Conservation (phyloP, 2,797 vertebrate genomes). For the Oreortyx pictus region DNA sequence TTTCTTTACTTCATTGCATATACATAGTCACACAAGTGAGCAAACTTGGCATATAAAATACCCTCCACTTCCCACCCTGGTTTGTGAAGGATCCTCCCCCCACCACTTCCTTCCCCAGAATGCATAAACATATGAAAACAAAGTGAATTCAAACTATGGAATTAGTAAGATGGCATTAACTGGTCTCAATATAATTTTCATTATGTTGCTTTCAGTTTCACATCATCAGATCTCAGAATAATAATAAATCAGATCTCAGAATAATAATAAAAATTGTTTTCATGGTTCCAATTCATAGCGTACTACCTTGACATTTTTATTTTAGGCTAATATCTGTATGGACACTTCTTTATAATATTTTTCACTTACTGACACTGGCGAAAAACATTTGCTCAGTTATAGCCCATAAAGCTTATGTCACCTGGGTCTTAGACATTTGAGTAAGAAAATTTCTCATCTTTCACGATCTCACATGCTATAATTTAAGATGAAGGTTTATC, state of each 20-base stretch:
- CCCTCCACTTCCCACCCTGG: not conserved
- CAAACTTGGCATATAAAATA: not conserved
- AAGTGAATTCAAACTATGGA: not conserved
- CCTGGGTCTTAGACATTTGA: not conserved
- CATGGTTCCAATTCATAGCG: not conserved
- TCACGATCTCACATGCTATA: not conserved
- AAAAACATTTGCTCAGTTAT: not conserved
- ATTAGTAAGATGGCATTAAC: not conserved
- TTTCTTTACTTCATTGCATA: not conserved
- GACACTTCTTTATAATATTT: not conserved
- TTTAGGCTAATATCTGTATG: not conserved
- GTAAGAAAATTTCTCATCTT: not conserved
- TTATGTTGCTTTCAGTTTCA: not conserved
- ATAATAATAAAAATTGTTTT: not conserved
- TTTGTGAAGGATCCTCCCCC: not conserved
- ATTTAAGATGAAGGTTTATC: not conserved
- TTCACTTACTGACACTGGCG: not conserved
- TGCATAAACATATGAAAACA: not conserved
- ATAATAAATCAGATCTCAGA: not conserved
- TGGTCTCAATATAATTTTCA: not conserved
- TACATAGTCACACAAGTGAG: not conserved
- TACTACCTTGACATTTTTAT: not conserved
- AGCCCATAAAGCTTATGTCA: not conserved
- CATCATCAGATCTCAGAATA: not conserved
- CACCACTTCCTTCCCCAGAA: not conserved